These are phyloP conservation scores for Drosophila bipectinata DNA, from an alignment of 1,140 invertebrate species.

Conservation along the genomic window DNA sequence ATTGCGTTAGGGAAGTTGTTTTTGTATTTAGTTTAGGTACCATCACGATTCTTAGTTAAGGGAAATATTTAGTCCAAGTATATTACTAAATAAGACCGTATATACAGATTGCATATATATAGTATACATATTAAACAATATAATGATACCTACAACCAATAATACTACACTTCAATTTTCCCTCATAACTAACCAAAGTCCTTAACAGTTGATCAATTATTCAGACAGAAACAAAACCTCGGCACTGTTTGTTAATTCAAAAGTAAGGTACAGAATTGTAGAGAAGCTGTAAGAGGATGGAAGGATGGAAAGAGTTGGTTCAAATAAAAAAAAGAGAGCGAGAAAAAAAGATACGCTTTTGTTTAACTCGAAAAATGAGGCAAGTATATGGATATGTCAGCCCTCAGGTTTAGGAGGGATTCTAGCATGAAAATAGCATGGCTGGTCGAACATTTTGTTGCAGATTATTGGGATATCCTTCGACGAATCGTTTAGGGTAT, in stretches of 20 bases:
- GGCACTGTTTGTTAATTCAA: slow-evolving; percentile 65
- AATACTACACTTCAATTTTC: not conserved
- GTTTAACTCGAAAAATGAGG: slow-evolving; percentile 6
- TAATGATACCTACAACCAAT: slow-evolving; percentile 23
- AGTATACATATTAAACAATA: slow-evolving; percentile 13
- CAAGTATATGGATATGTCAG: not conserved
- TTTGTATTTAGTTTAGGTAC: slow-evolving; percentile 42
- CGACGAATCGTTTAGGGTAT: too few species aligned
- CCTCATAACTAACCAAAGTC: slow-evolving; percentile 3
- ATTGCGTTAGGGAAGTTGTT: slow-evolving; percentile 26
- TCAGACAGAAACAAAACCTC: slow-evolving; percentile 20
- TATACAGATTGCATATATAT: slow-evolving; percentile 14
- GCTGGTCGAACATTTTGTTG: too few species aligned
- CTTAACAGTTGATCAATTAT: slow-evolving; percentile 33
- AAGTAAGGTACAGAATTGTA: slow-evolving; percentile 43
- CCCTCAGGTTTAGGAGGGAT: not conserved
- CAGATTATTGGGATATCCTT: too few species aligned
- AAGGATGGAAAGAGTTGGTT: slow-evolving; percentile 42
- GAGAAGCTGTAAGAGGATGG: not conserved
- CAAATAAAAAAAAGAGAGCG: slow-evolving; percentile 59
- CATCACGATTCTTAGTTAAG: slow-evolving; percentile 34
- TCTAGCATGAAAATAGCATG: too few species aligned
- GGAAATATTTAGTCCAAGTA: slow-evolving; percentile 45
- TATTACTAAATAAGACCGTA: slow-evolving; percentile 10
- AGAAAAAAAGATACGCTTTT: slow-evolving; percentile 23